Base-by-base conservation (phyloP, 2,888 invertebrate genomes). In the Candidula unifasciata region DNA sequence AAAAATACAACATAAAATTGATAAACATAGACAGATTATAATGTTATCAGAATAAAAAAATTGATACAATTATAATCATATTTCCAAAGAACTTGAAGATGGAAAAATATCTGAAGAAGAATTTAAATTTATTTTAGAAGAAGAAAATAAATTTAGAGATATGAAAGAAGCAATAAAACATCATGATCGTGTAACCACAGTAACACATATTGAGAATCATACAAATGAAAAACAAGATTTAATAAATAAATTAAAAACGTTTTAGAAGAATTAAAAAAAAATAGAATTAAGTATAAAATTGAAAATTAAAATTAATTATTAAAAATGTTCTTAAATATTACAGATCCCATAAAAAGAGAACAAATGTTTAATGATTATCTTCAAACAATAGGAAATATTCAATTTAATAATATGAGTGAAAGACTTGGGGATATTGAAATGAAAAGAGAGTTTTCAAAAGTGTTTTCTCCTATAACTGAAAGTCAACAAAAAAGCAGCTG, bases 391-490 rank as follows among this genome's bases (percentile, higher is more conserved):
- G 52, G n/a, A 44, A 74, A 74, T 74, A 74, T 74, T 74, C 44
- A 74, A 52, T 52, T 52, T 2, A 74, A 27, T 27, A n/a, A n/a
- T 74, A 52, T 74, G 52, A 74, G 52, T 52, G 30, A 74, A 18
- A 74, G 73, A 74, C 52, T 74, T 52, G 73, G 73, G 52, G 52
- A 74, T 74, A 74, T 74, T 74, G 73, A 74, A 74, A 74, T 74
- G 73, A 74, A 74, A 74, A 74, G 52, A 52, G 73, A 74, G 52
- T n/a, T n/a, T 74, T 52, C 73, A 0, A 74, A 74, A n/a, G 16
- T 74, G 27, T 74, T 74, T 74, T 74, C 73, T 52, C 73, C 73
- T 16, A 74, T 74, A 44, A 74, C 52, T 52, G 52, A 74, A 74
- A 74, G 73, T 52, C 73, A 74, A 52, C 73, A 74, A 52, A 74